Percentiles rank a stretch among this genome's conserved stretches.
Conservation (phyloP, 2,113 vertebrate genomes). For the Thomomys bottae region DNA sequence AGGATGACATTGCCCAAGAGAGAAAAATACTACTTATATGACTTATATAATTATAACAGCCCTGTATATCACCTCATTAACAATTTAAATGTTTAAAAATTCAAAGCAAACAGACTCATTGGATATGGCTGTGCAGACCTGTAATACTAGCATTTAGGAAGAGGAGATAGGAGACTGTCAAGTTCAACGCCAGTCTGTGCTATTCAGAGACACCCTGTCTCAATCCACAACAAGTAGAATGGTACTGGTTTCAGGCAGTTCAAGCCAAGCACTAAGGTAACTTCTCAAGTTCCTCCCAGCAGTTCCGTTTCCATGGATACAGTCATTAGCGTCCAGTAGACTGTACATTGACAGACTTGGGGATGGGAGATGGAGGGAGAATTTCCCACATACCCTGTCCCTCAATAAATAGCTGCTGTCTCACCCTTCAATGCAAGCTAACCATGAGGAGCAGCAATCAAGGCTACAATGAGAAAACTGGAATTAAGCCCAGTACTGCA, state of each 20-base stretch:
- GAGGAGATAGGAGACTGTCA: no score
- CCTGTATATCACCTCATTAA: no score
- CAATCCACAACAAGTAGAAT: not conserved
- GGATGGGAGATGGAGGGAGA: not conserved
- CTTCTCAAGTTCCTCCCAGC: not conserved
- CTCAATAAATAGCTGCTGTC: rapidly evolving
- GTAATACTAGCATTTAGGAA: no score
- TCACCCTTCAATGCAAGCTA: not conserved
- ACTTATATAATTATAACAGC: no score
- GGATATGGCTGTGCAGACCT: no score
- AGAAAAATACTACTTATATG: no score
- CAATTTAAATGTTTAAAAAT: not conserved
- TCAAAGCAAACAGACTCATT: not conserved
- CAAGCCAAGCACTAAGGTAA: not conserved
- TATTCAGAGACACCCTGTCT: no score
- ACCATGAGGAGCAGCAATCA: not conserved
- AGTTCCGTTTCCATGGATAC: slow-evolving; percentile 1
- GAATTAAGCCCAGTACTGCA: slow-evolving; percentile 31
- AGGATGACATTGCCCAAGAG: no score
- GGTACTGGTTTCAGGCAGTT: not conserved
- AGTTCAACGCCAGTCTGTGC: no score
- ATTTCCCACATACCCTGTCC: not conserved
- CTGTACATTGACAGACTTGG: not conserved
- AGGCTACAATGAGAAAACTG: not conserved
- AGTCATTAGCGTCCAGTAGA: not conserved